Percentiles rank a stretch among this genome's conserved stretches.
These are phyloP conservation scores for Gymnopithys bicolor DNA, from an alignment of 2,797 vertebrate species.

Conservation along the genomic window DNA sequence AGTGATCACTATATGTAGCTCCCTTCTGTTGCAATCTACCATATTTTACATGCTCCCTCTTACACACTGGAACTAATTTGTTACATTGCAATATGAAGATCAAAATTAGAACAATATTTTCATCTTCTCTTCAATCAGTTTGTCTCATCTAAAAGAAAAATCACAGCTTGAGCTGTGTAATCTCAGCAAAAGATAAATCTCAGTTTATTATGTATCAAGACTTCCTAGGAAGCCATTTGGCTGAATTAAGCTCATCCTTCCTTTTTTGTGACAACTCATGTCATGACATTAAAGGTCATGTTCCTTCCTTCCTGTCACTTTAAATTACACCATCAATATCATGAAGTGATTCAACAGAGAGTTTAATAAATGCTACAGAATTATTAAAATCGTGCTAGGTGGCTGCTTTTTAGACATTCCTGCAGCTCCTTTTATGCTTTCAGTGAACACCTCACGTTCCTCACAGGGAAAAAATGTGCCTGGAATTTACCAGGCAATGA, in stretches of 20 bases:
- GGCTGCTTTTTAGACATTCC: background rate
- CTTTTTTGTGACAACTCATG: constrained; percentile 21
- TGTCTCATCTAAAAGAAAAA: constrained; percentile 32
- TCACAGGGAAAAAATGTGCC: constrained; percentile 11
- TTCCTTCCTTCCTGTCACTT: constrained; percentile 32
- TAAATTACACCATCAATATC: background rate
- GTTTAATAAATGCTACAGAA: constrained; percentile 34
- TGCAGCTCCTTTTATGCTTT: background rate
- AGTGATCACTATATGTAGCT: background rate
- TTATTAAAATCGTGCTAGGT: constrained; percentile 5
- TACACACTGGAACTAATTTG: background rate
- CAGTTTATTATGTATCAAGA: background rate
- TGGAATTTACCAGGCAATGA: constrained; percentile 29
- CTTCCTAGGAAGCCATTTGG: background rate
- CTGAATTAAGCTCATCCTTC: constrained; percentile 5
- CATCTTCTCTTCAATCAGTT: background rate
- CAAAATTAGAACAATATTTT: constrained; percentile 31
- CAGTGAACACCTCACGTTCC: background rate
- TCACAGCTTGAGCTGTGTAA: background rate
- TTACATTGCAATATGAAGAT: background rate
- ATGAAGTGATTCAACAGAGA: constrained; percentile 12
- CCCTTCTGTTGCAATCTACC: background rate
- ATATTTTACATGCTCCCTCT: background rate
- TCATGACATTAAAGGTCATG: constrained; percentile 59
- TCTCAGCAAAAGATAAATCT: constrained; percentile 45